Evolutionary conservation across 2,797 vertebrate genomes (phyloP).

Genomic region (Betta splendens): DNA sequence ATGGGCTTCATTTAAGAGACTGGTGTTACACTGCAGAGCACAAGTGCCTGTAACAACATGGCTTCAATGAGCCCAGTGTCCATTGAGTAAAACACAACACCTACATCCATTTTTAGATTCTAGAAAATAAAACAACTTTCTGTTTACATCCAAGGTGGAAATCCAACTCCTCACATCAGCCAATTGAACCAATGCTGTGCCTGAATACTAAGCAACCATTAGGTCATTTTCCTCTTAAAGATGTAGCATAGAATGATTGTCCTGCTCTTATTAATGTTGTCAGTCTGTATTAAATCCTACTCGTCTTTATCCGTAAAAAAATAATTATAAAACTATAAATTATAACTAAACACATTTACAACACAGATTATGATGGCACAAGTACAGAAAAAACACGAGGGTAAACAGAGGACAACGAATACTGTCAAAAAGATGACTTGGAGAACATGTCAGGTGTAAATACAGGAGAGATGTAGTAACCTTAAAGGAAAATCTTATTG

Average conservation of each 20-base stretch:
- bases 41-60: constrained; percentile 8
- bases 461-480: constrained; percentile 33
- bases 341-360: constrained; percentile 46
- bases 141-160: constrained; percentile 3
- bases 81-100: constrained; percentile 39
- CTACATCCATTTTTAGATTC: constrained; percentile 24
- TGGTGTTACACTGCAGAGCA: constrained; percentile 15
- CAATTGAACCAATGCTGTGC: constrained; percentile 5
- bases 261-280: constrained; percentile 47
- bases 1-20: constrained; percentile 11
- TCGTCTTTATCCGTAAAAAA: constrained; percentile 35
- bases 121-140: constrained; percentile 24
- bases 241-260: constrained; percentile 46
- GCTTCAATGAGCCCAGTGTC: constrained; percentile 11
- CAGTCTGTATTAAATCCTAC: constrained; percentile 17
- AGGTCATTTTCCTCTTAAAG: background rate
- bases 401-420: constrained; percentile 24
- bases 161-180: background rate
- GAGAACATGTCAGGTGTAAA: constrained; percentile 7
- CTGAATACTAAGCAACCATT: background rate
- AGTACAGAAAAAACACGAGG: constrained; percentile 12
- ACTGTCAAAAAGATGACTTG: constrained; percentile 3
- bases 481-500: constrained; percentile 52
- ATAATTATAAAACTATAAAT: constrained; percentile 57
- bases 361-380: constrained; percentile 44